Percentiles rank a stretch among this genome's conserved stretches.
Evolutionary conservation across 2,797 vertebrate species (phyloP).

Genomic region (Centroberyx gerrardi): DNA sequence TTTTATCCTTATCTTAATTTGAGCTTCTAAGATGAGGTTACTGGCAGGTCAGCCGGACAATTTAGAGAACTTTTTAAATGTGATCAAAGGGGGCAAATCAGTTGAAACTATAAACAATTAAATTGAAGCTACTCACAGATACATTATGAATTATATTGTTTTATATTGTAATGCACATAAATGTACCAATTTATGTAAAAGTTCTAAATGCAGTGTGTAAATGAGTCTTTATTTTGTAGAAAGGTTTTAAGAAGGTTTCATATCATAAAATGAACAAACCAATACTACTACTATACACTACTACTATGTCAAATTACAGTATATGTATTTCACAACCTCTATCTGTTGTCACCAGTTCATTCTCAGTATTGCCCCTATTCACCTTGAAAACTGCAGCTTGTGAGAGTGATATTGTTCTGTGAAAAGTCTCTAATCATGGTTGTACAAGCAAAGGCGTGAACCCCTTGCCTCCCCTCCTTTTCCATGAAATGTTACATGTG

Average conservation of each 20-base stretch:
- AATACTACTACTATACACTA: too few relatives aligned
- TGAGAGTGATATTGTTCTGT: not conserved
- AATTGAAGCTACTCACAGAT: not conserved
- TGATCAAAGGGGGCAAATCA: slow-evolving; percentile 33
- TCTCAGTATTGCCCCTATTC: not conserved
- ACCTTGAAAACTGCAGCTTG: not conserved
- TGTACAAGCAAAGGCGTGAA: not conserved
- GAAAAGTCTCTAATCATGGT: not conserved
- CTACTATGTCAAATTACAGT: not conserved
- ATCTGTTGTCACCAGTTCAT: not conserved
- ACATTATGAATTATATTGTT: not conserved
- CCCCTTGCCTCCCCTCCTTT: not conserved
- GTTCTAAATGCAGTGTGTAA: too few relatives aligned
- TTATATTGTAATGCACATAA: not conserved
- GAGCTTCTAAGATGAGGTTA: slow-evolving; percentile 62
- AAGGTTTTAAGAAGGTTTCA: not conserved
- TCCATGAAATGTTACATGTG: slow-evolving; percentile 29
- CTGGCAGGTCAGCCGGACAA: slow-evolving; percentile 54
- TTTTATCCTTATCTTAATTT: slow-evolving; percentile 80
- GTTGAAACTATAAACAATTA: not conserved
- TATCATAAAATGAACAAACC: not conserved
- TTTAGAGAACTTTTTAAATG: slow-evolving; percentile 22
- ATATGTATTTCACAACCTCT: not conserved
- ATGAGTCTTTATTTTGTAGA: not conserved
- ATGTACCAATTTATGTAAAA: not conserved